phyloP scores from a whole-genome alignment of 2,113 vertebrate genomes.

The Lontra canadensis region DNA sequence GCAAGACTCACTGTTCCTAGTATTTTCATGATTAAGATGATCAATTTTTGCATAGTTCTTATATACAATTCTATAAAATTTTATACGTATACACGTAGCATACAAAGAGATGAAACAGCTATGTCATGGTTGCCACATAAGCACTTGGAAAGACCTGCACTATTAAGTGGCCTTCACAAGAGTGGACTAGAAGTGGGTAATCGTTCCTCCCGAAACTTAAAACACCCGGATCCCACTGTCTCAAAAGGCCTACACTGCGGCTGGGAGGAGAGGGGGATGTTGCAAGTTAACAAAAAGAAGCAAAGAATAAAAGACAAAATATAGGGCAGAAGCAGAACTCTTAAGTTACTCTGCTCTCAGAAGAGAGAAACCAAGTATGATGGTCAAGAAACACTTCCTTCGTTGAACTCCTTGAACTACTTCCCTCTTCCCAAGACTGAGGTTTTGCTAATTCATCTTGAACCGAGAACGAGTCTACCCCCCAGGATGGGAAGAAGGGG shows the following conservation, averaged over 20 bases:
- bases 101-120: neutral
- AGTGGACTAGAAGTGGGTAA: neutral
- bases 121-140: neutral
- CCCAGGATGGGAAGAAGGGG: neutral
- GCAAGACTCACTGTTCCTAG: neutral
- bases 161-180: neutral
- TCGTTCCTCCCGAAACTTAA: neutral
- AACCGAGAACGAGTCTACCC: neutral
- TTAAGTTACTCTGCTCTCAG: neutral
- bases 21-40: neutral
- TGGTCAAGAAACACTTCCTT: neutral
- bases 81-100: neutral
- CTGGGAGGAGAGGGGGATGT: neutral
- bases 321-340: neutral
- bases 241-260: neutral
- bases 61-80: neutral
- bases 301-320: neutral
- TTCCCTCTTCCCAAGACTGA: neutral
- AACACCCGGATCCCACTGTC: neutral
- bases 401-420: neutral
- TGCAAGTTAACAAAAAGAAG: neutral
- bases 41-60: neutral
- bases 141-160: neutral
- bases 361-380: neutral
- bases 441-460: constrained; percentile 58